These are phyloP conservation scores for Parazoanthus swiftii DNA, from an alignment of 92 coral and sea anemone species.

Conservation along the genomic window DNA sequence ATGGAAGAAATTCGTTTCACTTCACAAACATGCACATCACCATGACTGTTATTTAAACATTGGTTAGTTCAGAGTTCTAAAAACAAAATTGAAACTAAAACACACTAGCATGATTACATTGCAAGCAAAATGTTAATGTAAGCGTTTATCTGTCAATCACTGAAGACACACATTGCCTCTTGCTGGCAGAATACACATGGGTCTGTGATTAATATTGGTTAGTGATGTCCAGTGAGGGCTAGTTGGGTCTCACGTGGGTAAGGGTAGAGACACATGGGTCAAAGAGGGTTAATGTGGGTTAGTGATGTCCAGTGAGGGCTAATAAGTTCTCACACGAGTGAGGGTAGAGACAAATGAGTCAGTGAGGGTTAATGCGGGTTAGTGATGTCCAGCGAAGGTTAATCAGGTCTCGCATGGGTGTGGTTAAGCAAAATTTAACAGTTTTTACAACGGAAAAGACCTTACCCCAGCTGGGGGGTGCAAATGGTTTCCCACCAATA, in stretches of 20 bases:
- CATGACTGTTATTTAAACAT: no score
- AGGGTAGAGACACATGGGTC: background rate
- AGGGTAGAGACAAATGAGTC: background rate
- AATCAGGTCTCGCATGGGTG: background rate
- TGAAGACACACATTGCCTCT: background rate
- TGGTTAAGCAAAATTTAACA: background rate
- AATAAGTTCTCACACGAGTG: background rate
- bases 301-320: background rate
- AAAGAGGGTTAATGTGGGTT: background rate
- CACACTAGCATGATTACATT: background rate
- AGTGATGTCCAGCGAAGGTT: background rate
- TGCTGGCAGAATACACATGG: background rate
- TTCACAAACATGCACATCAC: no score
- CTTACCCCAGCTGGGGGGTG: slow-evolving; percentile 46
- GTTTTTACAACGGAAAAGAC: background rate
- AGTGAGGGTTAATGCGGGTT: background rate
- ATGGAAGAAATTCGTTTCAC: no score
- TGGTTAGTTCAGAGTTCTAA: background rate
- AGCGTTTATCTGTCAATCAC: background rate
- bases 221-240: background rate
- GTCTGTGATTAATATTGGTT: background rate
- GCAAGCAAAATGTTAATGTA: background rate
- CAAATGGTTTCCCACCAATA: slow-evolving; percentile 30
- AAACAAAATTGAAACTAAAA: background rate
- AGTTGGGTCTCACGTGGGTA: background rate